These are phyloP conservation scores for Brachyhypopomus occidentalis DNA, from an alignment of 2,113 vertebrate genomes.

Conservation along the genomic window DNA sequence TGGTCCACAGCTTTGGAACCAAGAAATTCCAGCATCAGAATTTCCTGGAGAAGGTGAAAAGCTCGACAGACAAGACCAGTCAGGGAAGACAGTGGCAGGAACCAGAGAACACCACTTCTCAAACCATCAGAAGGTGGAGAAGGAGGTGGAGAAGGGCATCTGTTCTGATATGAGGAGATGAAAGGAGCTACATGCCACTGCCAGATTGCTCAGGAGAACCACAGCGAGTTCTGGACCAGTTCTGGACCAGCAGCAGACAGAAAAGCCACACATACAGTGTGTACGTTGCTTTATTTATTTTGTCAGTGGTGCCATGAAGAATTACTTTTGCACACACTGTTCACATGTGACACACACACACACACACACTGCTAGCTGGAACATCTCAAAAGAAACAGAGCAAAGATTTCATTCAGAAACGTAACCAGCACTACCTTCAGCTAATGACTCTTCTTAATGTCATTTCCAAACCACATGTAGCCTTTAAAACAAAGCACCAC, in stretches of 20 bases:
- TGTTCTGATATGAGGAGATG: slow-evolving; percentile 6
- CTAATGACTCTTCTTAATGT: too few relatives aligned
- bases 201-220: background rate
- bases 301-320: background rate
- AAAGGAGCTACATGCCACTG: slow-evolving; percentile 21
- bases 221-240: background rate
- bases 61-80: slow-evolving; percentile 16
- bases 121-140: slow-evolving; percentile 14
- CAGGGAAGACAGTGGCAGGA: background rate
- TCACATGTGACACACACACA: slow-evolving; percentile 19
- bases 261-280: background rate
- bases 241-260: background rate
- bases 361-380: too few relatives aligned
- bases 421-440: background rate
- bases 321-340: slow-evolving; percentile 14
- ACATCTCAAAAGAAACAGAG: background rate
- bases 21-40: background rate
- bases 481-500: slow-evolving; percentile 17
- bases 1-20: background rate
- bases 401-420: background rate
- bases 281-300: too few relatives aligned
- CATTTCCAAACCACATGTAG: background rate
- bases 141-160: background rate
- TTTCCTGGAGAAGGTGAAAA: slow-evolving; percentile 1
- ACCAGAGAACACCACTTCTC: slow-evolving; percentile 2